Conservation (phyloP, 1,140 invertebrate genomes). For the Cydia amplana region DNA sequence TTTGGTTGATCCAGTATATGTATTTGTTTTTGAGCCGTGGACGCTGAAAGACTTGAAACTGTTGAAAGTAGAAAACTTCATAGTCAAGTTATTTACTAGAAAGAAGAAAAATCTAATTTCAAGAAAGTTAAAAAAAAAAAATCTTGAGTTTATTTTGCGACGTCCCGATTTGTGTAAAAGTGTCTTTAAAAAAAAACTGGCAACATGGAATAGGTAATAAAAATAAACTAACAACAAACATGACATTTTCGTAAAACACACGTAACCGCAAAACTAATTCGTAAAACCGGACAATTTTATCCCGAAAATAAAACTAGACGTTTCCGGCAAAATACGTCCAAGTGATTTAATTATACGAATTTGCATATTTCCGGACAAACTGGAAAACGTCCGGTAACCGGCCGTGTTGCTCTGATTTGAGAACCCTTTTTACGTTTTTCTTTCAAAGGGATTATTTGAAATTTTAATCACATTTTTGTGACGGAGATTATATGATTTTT, state of each 20-base stretch:
- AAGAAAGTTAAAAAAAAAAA: too few species aligned
- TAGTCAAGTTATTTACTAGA: too few species aligned
- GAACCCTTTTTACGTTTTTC: slow-evolving; percentile 42
- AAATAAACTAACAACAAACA: too few species aligned
- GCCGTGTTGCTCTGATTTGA: slow-evolving; percentile 45
- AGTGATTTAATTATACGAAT: slow-evolving; percentile 60
- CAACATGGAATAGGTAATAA: too few species aligned
- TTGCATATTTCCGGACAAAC: slow-evolving; percentile 55
- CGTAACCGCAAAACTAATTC: background rate
- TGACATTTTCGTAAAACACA: background rate
- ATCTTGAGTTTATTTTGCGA: too few species aligned
- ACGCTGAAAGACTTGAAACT: too few species aligned
- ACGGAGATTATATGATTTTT: slow-evolving; percentile 23
- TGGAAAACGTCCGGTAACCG: slow-evolving; percentile 39
- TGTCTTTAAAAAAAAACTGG: too few species aligned
- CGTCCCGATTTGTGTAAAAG: too few species aligned
- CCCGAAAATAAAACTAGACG: slow-evolving; percentile 54
- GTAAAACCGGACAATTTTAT: slow-evolving; percentile 36
- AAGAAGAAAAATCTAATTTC: too few species aligned
- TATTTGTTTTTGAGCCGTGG: too few species aligned
- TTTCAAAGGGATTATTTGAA: slow-evolving; percentile 43
- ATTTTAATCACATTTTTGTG: slow-evolving; percentile 57
- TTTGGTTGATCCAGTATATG: too few species aligned
- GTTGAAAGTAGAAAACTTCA: too few species aligned
- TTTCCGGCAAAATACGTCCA: slow-evolving; percentile 53